These are phyloP conservation scores for Mesocentrotus franciscanus DNA, from an alignment of 53 echinoderm and acorn worm genomes.

Conservation along the genomic window DNA sequence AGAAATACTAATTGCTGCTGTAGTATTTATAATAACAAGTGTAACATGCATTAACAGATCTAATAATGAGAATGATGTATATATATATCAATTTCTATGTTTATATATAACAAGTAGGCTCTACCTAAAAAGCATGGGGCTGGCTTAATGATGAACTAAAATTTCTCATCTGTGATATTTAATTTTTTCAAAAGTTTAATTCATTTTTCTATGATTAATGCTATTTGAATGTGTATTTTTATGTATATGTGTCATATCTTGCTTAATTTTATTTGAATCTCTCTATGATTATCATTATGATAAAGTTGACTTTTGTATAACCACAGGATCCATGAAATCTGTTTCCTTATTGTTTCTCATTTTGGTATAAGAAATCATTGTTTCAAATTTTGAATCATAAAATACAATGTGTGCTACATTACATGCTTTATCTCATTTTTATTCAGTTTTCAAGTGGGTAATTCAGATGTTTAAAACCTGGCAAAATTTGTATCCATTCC, in stretches of 20 bases:
- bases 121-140: neutral
- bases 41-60: neutral
- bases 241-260: neutral
- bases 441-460: neutral
- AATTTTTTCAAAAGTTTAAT: neutral
- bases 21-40: neutral
- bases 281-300: neutral
- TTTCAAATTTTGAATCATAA: neutral
- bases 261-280: conserved; percentile 14
- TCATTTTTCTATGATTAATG: conserved; percentile 36
- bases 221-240: conserved; percentile 17
- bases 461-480: neutral
- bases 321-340: neutral
- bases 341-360: neutral
- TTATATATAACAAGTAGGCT: neutral
- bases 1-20: conserved; percentile 1
- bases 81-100: neutral
- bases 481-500: neutral
- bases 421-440: neutral
- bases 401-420: neutral
- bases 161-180: neutral
- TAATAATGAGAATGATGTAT: conserved; percentile 1
- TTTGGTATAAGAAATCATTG: neutral
- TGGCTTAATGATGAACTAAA: neutral
- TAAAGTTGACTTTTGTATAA: neutral